These are phyloP conservation scores for Erannis defoliaria DNA, from an alignment of 2,888 invertebrate genomes.

Conservation along the genomic window DNA sequence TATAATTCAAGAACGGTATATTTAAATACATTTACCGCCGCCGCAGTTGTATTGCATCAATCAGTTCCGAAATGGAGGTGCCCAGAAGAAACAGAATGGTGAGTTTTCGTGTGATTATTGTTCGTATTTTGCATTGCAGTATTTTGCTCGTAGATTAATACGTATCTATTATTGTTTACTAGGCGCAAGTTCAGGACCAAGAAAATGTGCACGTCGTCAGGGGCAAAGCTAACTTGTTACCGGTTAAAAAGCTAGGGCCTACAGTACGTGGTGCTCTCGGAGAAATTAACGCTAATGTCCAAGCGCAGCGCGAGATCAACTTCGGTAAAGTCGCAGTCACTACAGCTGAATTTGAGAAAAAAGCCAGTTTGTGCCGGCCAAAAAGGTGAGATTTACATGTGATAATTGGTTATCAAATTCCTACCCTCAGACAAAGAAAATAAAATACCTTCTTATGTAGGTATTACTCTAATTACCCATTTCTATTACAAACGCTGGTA, in stretches of 20 bases:
- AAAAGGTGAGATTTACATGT: conserved; percentile 58
- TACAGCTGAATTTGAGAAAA: conserved; percentile 75
- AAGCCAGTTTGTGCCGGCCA: conserved; percentile 59
- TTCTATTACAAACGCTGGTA: no score
- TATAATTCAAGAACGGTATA: conserved; percentile 24
- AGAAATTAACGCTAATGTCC: conserved; percentile 76
- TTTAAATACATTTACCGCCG: not conserved
- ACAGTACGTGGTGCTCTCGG: conserved; percentile 74
- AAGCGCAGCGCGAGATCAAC: conserved; percentile 63
- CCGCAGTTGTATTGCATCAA: conserved; percentile 5
- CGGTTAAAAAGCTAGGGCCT: conserved; percentile 67
- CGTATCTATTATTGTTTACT: not conserved
- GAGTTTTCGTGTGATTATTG: conserved; percentile 41
- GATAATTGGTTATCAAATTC: conserved; percentile 26
- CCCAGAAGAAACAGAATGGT: conserved; percentile 70
- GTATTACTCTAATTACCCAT: not conserved
- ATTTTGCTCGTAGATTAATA: not conserved
- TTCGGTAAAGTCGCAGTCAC: conserved; percentile 69
- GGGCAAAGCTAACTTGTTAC: conserved; percentile 61
- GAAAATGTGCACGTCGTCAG: conserved; percentile 71
- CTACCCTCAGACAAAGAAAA: conserved; percentile 32
- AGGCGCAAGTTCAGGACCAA: conserved; percentile 73
- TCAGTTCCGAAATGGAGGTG: conserved; percentile 63
- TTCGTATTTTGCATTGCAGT: not conserved
- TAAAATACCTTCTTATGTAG: not conserved